Evolutionary conservation across 2,888 invertebrate species (phyloP), one percentile per base, ranked within the genome.

Genomic region (Diloba caeruleocephala): DNA sequence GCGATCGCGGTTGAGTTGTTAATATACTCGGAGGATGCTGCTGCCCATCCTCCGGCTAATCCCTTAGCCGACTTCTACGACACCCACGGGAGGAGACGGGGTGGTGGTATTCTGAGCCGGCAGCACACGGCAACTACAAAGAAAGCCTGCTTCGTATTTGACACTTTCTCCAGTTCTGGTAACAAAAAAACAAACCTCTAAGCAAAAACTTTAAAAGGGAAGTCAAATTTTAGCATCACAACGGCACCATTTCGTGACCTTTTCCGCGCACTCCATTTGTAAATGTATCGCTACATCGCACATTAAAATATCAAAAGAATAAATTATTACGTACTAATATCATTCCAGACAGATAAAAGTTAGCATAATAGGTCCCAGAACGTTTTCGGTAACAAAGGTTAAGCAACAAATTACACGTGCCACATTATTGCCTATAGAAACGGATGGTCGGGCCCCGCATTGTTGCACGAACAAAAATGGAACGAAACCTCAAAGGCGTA

Each of bases 361-460:
- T 79, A 67, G 78, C 74, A 77, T 78, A 78, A 81, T 79, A 71
- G 76, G 70, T 64, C 67, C 71, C 71, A 56, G 71, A 76, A 75
- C 67, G 75, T 69, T 75, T 70, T 55, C 53, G 53, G 68, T 67
- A 74, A 82, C 83, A 81, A 83, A 84, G 82, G 83, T 81, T 80
- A 79, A 78, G 83, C 76, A 77, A 79, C 78, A 78, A 81, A 82
- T 84, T 81, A 82, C 81, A 81, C 78, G 79, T 77, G 76, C 64
- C 59, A 65, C 65, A 64, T 78, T 79, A 71, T 77, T 68, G 71
- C 77, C 75, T 71, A 62, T 67, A 63, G 74, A 69, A 70, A 64
- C 49, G 41, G 64, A 60, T 59, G 56, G 58, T 37, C 42, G 60
- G 57, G 51, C 57, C 43, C 45, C 49, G 67, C 63, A 78, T 82